Conservation (phyloP, 1,140 invertebrate species). For the Trichonephila clavipes region DNA sequence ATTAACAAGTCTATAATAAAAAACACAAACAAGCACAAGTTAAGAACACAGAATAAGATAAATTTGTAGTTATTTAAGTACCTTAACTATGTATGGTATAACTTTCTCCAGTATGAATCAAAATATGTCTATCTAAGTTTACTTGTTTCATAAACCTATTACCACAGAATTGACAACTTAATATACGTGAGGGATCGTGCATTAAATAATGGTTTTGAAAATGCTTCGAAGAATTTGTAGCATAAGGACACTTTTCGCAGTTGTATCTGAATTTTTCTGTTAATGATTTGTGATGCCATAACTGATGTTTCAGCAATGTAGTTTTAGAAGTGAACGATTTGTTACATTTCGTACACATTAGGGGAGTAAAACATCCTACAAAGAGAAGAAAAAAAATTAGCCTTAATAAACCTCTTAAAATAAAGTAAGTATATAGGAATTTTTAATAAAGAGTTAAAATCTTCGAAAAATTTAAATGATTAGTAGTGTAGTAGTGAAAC, state of each 20-base stretch:
- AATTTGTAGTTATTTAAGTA: too few species aligned
- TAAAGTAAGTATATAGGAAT: too few species aligned
- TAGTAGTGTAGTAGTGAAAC: too few species aligned
- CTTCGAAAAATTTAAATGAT: too few species aligned
- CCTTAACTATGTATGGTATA: not conserved
- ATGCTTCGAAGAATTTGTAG: constrained; percentile 18
- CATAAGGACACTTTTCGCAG: constrained; percentile 50
- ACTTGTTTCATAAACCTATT: not conserved
- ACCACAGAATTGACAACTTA: constrained; percentile 8
- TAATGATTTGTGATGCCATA: constrained; percentile 62
- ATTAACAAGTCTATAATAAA: too few species aligned
- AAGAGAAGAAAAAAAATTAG: constrained; percentile 17
- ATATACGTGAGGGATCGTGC: not conserved
- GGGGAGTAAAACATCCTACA: not conserved
- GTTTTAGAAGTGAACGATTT: constrained; percentile 48
- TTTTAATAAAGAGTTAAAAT: too few species aligned
- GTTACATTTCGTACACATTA: constrained; percentile 11
- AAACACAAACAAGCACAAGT: too few species aligned
- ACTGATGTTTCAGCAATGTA: constrained; percentile 43
- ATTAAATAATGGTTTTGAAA: constrained; percentile 14
- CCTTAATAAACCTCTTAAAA: too few species aligned
- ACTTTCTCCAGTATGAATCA: constrained; percentile 54
- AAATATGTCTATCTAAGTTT: not conserved
- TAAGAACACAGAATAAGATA: too few species aligned
- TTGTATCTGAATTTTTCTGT: constrained; percentile 9